Base-by-base conservation (phyloP, 2,888 invertebrate genomes). In the Ennomos quercinarius region DNA sequence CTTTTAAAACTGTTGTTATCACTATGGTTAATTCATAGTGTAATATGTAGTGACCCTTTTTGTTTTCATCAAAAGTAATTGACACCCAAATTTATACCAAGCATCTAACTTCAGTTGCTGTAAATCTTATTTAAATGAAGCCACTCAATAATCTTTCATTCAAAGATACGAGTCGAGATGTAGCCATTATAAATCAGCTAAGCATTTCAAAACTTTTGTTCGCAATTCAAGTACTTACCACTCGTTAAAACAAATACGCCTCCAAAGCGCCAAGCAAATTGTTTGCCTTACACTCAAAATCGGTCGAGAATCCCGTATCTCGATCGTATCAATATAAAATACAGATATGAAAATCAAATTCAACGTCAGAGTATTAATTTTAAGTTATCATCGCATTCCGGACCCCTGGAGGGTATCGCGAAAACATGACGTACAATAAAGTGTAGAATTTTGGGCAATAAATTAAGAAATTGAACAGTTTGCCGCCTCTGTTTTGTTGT, bases 311-410 rank as follows among this genome's bases (percentile, higher is more conserved):
- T 62, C 76, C 72, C 76, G 71, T 71, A 73, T 76, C 75, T 76
- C 72, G 84, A 87, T 86, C 77, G 73, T 70, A 67, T 73, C 74
- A 83, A 88, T 86, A 87, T 84, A 83, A 87, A 88, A 86, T 78
- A 82, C 73, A 76, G 71, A 71, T 73, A 72, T 86, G 74, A 89
- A 89, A 61, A 77, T 81, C 82, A 81, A 72, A 81, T 83, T 76
- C 81, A 86, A 80, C 80, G 87, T 89, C 88, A 87, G 87, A 86
- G 87, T 89, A 90, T 89, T 89, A 91, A 90, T 90, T 88, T 85
- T 77, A 83, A 78, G 77, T 81, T 84, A 84, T 83, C 74, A 65
- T 74, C 64, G 58, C 61, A 63, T 71, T 70, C 66, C 63, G 73
- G 74, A 81, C 86, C 85, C 84, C 86, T 76, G 82, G 78, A 74